Conservation (phyloP, 2,113 vertebrate genomes). For the Glareola pratincola region DNA sequence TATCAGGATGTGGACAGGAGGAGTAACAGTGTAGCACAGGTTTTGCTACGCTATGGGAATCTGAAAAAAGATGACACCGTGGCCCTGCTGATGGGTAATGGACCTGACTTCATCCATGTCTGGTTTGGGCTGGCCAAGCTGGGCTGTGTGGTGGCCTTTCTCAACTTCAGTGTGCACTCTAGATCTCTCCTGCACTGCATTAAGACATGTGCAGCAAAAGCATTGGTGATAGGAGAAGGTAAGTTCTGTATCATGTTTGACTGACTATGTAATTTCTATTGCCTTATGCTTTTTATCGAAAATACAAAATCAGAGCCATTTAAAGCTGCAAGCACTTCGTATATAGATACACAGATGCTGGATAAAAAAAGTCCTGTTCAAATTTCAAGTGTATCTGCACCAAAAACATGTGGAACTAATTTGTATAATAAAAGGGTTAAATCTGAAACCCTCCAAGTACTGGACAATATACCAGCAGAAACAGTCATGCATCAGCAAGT, state of each 20-base stretch:
- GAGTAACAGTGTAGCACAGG: constrained; percentile 77
- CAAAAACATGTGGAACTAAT: neutral
- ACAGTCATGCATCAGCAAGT: neutral
- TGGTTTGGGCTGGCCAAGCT: constrained; percentile 85
- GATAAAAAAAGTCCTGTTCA: neutral
- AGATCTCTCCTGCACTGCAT: constrained; percentile 80
- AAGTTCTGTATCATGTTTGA: neutral
- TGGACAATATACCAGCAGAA: neutral
- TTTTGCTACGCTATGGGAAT: constrained; percentile 60
- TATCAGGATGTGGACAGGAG: constrained; percentile 79
- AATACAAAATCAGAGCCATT: neutral
- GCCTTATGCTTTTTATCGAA: neutral
- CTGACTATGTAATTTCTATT: neutral
- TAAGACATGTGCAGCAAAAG: constrained; percentile 73
- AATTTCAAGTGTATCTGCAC: neutral
- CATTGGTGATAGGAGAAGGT: constrained; percentile 82
- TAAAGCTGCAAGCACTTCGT: neutral
- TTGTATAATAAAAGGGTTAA: neutral
- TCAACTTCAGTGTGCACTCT: constrained; percentile 80
- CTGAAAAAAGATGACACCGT: constrained; percentile 77
- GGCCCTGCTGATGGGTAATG: constrained; percentile 85
- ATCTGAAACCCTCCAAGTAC: neutral
- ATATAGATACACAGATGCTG: neutral
- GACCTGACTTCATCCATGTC: constrained; percentile 81
- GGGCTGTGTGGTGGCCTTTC: constrained; percentile 82